phyloP scores from a whole-genome alignment of 2,888 invertebrate genomes.

The Parthenolecanium corni region DNA sequence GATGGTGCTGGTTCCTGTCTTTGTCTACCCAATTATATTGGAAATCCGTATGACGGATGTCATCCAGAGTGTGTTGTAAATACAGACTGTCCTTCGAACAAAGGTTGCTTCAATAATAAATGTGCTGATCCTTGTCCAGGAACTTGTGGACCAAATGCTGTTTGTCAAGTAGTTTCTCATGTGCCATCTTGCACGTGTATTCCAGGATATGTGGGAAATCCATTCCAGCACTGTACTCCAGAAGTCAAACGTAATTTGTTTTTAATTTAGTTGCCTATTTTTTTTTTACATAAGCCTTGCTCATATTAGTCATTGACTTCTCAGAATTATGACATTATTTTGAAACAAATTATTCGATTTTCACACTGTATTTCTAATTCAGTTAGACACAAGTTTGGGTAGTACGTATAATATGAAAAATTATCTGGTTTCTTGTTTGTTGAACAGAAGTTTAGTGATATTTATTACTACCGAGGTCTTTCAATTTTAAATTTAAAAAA shows the following conservation, averaged over 20 bases:
- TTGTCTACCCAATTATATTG: conserved; percentile 57
- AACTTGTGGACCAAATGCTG: conserved; percentile 68
- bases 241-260: conserved; percentile 38
- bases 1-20: conserved; percentile 51
- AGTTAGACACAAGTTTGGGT: too few species aligned
- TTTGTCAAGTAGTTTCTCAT: conserved; percentile 73
- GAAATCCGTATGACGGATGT: conserved; percentile 66
- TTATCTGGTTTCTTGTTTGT: too few species aligned
- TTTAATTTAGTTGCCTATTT: too few species aligned
- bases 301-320: too few species aligned
- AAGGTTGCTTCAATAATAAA: conserved; percentile 69
- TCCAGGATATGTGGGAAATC: conserved; percentile 37
- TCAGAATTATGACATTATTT: too few species aligned
- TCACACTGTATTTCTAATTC: too few species aligned
- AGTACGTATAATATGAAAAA: too few species aligned
- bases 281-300: too few species aligned
- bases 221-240: conserved; percentile 49
- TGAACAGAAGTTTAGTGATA: too few species aligned
- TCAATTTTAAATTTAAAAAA: too few species aligned
- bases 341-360: too few species aligned
- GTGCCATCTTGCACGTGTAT: conserved; percentile 47
- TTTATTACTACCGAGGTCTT: too few species aligned
- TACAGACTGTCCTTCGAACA: conserved; percentile 62
- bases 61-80: conserved; percentile 61
- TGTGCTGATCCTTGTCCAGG: conserved; percentile 79